These are phyloP conservation scores for Phyllotreta striolata DNA, from an alignment of 2,888 invertebrate genomes.

Conservation along the genomic window DNA sequence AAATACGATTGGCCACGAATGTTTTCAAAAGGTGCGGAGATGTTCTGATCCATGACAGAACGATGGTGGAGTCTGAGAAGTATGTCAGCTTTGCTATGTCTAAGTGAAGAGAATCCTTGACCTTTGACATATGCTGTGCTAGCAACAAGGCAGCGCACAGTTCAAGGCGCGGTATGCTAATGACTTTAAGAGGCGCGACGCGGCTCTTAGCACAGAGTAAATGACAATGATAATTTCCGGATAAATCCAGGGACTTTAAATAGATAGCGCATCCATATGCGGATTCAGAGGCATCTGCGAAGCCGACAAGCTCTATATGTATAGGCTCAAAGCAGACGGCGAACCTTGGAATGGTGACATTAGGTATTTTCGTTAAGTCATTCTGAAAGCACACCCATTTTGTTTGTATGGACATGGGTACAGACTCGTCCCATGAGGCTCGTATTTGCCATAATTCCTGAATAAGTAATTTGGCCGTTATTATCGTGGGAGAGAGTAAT, in stretches of 20 bases:
- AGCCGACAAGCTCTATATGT: too few species aligned
- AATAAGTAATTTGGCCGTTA: constrained; percentile 19
- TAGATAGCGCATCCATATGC: too few species aligned
- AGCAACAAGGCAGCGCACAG: constrained; percentile 32
- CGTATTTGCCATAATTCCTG: constrained; percentile 15
- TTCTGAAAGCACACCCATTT: not conserved
- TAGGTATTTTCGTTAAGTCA: not conserved
- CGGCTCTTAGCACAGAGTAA: constrained; percentile 32
- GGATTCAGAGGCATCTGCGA: too few species aligned
- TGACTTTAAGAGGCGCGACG: constrained; percentile 31
- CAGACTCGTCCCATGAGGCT: constrained; percentile 15
- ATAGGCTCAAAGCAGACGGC: not conserved
- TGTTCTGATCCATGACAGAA: constrained; percentile 27
- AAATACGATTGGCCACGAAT: constrained; percentile 26
- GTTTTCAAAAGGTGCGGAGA: constrained; percentile 18
- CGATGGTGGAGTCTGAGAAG: constrained; percentile 31
- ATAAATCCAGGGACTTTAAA: too few species aligned
- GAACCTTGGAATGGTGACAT: not conserved
- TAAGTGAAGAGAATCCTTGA: not conserved
- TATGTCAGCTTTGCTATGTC: constrained; percentile 18
- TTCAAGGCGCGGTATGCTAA: constrained; percentile 33
- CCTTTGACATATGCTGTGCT: constrained; percentile 25
- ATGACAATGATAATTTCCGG: too few species aligned
- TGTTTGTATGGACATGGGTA: constrained; percentile 7
- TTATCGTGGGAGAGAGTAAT: not conserved